Percentiles rank a stretch among this genome's conserved stretches.
Conservation (phyloP, 64 coral and sea anemone species). For the Montipora foliosa region DNA sequence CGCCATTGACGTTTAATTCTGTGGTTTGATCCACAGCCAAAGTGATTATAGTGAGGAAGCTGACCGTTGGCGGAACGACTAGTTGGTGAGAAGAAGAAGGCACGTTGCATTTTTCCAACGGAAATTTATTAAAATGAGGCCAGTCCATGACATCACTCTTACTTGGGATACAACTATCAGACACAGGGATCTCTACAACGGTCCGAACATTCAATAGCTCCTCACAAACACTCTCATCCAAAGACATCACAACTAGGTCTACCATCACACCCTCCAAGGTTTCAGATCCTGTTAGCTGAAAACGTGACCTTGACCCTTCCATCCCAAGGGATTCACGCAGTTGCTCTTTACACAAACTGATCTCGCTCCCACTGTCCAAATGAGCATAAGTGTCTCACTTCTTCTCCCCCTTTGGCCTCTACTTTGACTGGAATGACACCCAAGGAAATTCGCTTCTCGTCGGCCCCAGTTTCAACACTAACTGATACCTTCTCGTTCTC, state of each 20-base stretch:
- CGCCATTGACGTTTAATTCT: too few species aligned
- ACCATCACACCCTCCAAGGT: background rate
- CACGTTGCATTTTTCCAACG: too few species aligned
- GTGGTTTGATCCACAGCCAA: too few species aligned
- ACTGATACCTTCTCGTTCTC: conserved; percentile 33
- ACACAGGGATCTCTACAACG: conserved; percentile 23
- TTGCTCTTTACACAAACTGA: conserved; percentile 46
- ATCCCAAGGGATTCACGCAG: background rate
- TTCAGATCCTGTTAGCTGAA: conserved; percentile 9
- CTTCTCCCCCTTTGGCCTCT: background rate
- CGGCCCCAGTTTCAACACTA: background rate
- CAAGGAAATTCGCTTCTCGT: too few species aligned
- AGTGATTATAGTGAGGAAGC: too few species aligned
- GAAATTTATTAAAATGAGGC: conserved; percentile 1
- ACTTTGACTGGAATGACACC: conserved; percentile 9
- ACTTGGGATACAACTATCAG: conserved; percentile 31
- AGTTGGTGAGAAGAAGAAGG: too few species aligned
- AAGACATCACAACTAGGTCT: conserved; percentile 13
- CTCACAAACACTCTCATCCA: background rate
- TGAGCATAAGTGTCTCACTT: conserved; percentile 38
- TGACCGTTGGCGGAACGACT: too few species aligned
- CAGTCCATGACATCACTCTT: conserved; percentile 24
- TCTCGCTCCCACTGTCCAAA: conserved; percentile 16
- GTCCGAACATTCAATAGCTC: conserved; percentile 48
- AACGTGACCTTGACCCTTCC: background rate